Evolutionary conservation across 2,888 invertebrate species (phyloP), one percentile per base, ranked within the genome.

Genomic region (Himalopsyche kuldschensis): DNA sequence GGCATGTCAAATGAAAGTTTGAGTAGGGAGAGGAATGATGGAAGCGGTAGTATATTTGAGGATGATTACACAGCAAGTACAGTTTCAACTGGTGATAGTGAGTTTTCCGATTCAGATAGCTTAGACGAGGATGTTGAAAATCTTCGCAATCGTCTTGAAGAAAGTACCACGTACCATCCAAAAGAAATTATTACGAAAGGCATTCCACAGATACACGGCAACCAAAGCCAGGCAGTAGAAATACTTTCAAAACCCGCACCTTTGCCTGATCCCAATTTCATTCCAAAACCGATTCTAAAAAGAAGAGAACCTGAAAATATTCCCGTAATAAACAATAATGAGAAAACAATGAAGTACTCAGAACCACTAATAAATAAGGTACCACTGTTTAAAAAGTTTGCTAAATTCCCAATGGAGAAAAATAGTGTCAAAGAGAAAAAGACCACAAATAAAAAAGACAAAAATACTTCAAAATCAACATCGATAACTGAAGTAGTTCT

Each of bases 251-350:
- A 94, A 87, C 93, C 93, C 0, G 89, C 92, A 84, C 93, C 94
- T n/a, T 89, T 94, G 75, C 94, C 94, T 0, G 94, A 94, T 88
- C 94, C 95, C 0, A 94, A 94, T 88, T 94, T 95, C 87, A 90
- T 95, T 46, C 96, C 96, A 0, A 96, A 96, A 88, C 96, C 96
- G 0, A 96, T 96, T 87, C 88, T 96, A 17, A 96, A 96, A 88
- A 92, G 93, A 82, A 91, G 92, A 83, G 92, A 92, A 86, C 88
- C 83, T 63, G 84, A 20, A 89, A 89, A 85, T 84, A 80, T 86
- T 78, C 81, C 84, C 84, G 75, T 77, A 79, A 32, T 78, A 35
- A 78, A 47, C 17, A 76, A 81, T 27, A 81, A 87, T 55, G 86
- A 85, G 84, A 83, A 82, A 83, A 63, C 84, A 47, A 86, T 87